Percentiles rank a stretch among this genome's conserved stretches.
Evolutionary conservation across 2,888 invertebrate species (phyloP).

Genomic region (Aphodius sticticus): DNA sequence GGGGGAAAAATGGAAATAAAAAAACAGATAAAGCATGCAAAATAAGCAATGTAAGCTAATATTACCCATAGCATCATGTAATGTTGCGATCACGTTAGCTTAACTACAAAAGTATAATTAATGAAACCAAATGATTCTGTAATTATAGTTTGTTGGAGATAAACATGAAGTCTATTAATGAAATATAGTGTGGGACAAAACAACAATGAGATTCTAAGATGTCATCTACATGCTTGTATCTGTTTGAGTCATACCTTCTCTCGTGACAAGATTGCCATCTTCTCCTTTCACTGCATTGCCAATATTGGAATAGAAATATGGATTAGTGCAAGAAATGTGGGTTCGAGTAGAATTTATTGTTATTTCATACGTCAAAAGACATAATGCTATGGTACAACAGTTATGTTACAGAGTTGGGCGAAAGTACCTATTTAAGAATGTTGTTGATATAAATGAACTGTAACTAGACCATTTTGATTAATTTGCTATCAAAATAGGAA

Average conservation of each 20-base stretch:
- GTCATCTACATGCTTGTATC: not conserved
- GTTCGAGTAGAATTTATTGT: not conserved
- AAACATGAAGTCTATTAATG: not conserved
- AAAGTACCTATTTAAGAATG: not conserved
- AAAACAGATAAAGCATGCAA: conserved; percentile 35
- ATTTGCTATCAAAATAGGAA: too few relatives aligned
- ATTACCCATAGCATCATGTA: conserved; percentile 52
- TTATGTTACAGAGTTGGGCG: not conserved
- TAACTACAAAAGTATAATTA: not conserved
- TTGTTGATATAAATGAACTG: too few relatives aligned
- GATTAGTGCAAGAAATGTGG: conserved; percentile 9
- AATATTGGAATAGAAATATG: not conserved
- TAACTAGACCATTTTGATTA: too few relatives aligned
- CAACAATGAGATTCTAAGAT: not conserved
- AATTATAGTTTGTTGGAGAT: not conserved
- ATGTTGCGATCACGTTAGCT: conserved; percentile 18
- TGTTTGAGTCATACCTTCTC: conserved; percentile 8
- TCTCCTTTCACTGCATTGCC: conserved; percentile 4
- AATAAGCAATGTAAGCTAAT: conserved; percentile 37
- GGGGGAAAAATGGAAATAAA: conserved; percentile 41
- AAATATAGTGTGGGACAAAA: conserved; percentile 7
- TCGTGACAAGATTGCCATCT: conserved; percentile 8
- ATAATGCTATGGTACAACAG: conserved; percentile 21
- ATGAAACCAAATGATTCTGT: not conserved
- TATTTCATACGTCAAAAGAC: conserved; percentile 15